These are phyloP conservation scores for Salticus scenicus DNA, from an alignment of 2,888 invertebrate species.

Conservation along the genomic window DNA sequence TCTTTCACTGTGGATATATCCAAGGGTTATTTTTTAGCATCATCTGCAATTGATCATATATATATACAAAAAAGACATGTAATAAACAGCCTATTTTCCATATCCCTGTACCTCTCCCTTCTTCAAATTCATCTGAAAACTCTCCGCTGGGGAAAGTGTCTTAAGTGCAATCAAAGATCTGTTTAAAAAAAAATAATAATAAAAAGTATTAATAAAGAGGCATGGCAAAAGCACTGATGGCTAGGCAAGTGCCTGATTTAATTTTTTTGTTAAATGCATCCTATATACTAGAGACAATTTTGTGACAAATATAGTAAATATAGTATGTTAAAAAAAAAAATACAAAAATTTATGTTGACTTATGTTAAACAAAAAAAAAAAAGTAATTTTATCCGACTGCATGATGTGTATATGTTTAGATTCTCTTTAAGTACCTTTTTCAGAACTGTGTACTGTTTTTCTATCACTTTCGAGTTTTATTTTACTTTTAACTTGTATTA, in stretches of 20 bases:
- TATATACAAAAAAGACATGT: too few species aligned
- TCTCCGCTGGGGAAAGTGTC: slow-evolving; percentile 52
- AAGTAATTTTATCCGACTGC: slow-evolving; percentile 31
- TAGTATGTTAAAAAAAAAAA: slow-evolving; percentile 35
- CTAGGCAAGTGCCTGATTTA: slow-evolving; percentile 67
- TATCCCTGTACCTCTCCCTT: slow-evolving; percentile 12
- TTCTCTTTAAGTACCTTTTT: slow-evolving; percentile 42
- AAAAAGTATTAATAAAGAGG: slow-evolving; percentile 36
- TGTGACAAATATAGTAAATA: slow-evolving; percentile 44
- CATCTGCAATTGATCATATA: slow-evolving; percentile 27
- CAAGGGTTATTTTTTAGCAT: slow-evolving; percentile 20
- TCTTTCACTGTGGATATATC: background rate
- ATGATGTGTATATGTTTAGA: slow-evolving; percentile 55
- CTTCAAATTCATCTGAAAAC: slow-evolving; percentile 33
- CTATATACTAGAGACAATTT: slow-evolving; percentile 36
- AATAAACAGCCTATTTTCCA: slow-evolving; percentile 38
- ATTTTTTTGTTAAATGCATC: slow-evolving; percentile 31
- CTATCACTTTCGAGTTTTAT: background rate
- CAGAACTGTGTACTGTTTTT: slow-evolving; percentile 8
- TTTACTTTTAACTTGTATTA: slow-evolving; percentile 35
- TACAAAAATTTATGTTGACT: slow-evolving; percentile 37
- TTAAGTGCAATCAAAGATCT: slow-evolving; percentile 65
- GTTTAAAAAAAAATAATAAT: background rate
- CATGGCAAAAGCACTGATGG: slow-evolving; percentile 66
- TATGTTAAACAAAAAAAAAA: too few species aligned